Conservation (phyloP, 2,797 vertebrate species). For the Epinephelus malabaricus region DNA sequence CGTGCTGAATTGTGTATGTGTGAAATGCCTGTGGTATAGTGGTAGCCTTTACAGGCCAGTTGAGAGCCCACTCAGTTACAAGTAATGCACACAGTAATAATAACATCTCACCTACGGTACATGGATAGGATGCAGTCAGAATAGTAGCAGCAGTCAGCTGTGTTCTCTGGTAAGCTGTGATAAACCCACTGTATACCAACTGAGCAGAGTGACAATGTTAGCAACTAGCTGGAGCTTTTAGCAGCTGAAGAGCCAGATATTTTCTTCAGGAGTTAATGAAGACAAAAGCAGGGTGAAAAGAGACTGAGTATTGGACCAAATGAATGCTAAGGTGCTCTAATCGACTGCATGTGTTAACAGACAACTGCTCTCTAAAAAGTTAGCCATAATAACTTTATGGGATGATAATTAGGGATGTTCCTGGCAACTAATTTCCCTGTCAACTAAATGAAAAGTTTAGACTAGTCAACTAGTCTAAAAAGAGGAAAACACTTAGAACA, state of each 20-base stretch:
- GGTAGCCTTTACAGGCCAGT: conserved; percentile 3
- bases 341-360: not conserved
- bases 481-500: no score
- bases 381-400: not conserved
- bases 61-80: conserved; percentile 16
- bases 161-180: not conserved
- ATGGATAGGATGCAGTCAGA: not conserved
- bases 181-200: not conserved
- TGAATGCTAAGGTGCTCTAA: not conserved
- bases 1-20: conserved; percentile 18
- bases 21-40: conserved; percentile 36
- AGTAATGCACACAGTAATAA: conserved; percentile 15
- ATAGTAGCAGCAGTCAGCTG: conserved; percentile 20
- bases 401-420: no score
- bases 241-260: no score
- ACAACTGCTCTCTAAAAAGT: no score
- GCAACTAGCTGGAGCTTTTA: conserved; percentile 1
- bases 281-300: not conserved
- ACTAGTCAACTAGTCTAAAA: no score
- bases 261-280: no score
- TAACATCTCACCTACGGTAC: not conserved
- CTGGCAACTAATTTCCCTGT: no score
- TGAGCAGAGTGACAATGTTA: conserved; percentile 6
- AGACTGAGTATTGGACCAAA: not conserved
- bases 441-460: no score